Base-by-base conservation (phyloP, 2,113 vertebrate genomes). In the Merops nubicus region DNA sequence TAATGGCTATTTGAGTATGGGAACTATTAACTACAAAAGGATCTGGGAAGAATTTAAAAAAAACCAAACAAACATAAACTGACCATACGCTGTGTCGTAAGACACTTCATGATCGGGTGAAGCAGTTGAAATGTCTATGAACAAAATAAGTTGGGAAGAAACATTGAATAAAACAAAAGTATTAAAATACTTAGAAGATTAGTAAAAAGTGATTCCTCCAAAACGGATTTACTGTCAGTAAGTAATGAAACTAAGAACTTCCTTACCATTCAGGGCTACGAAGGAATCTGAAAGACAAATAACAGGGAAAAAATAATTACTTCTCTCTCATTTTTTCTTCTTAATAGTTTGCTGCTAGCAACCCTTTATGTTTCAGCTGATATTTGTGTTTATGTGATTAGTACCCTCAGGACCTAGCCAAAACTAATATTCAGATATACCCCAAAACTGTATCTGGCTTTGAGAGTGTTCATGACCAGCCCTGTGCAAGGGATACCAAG, bases 251-350 rank as follows among this genome's bases (percentile, higher is more conserved):
- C 87, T 96, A 96, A 84, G 86, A 92, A 94, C 89, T 95, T 98
- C 96, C 99, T 99, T 99, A 99, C 99, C 99, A 97, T 99, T 99
- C 98, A 99, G 98, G 48, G 99, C 99, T 99, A 99, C 99, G 97
- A 99, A 99, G 97, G 99, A 99, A 98, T 99, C 99, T 99, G 98
- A 93, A 99, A 98, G 98, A 85, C 81, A 98, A 98, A 98, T 83
- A 96, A 94, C 87, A 96, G 80, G 91, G 82, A 79, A 96, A 92
- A 97, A 95, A 92, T 38, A 18, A 96, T 98, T 97, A 98, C 96
- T 97, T 97, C 69, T 95, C 63, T 91, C 47, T 86, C 67, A 1
- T 53, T 75, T 88, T 75, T 38, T 43, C 19, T 57, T 76, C 53
- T 48, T 67, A 92, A 54, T 83, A 88, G 47, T 84, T 94, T 83